These are phyloP conservation scores for Pterostichus niger DNA, from an alignment of 2,888 invertebrate genomes.

Conservation along the genomic window DNA sequence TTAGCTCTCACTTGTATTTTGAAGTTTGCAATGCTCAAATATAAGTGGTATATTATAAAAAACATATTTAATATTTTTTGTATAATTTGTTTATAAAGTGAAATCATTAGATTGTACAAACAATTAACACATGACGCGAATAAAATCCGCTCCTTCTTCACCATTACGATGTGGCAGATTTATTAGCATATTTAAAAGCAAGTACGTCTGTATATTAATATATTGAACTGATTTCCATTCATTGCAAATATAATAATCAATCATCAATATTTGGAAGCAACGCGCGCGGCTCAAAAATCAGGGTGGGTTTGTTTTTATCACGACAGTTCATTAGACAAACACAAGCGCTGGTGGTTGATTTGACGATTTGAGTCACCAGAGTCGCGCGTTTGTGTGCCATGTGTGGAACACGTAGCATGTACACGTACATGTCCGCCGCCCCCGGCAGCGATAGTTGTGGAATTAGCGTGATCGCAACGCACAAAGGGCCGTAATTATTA, in stretches of 20 bases:
- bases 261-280: slow-evolving; percentile 11
- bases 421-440: slow-evolving; percentile 26
- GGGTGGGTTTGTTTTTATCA: slow-evolving; percentile 25
- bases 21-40: no score
- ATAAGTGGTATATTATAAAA: no score
- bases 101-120: no score
- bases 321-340: slow-evolving; percentile 43
- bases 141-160: no score
- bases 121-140: no score
- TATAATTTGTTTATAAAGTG: no score
- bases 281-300: neutral
- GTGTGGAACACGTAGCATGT: neutral
- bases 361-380: neutral
- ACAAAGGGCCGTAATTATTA: slow-evolving; percentile 64
- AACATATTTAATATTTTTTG: no score
- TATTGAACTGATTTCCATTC: neutral
- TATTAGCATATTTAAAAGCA: neutral
- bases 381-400: neutral
- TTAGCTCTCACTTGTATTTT: no score
- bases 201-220: neutral
- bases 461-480: slow-evolving; percentile 59
- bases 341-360: slow-evolving; percentile 31
- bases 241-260: neutral
- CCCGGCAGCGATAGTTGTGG: slow-evolving; percentile 58
- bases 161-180: no score